These are phyloP conservation scores for Lasaia peninsularis DNA, from an alignment of 1,140 invertebrate species.

Conservation along the genomic window DNA sequence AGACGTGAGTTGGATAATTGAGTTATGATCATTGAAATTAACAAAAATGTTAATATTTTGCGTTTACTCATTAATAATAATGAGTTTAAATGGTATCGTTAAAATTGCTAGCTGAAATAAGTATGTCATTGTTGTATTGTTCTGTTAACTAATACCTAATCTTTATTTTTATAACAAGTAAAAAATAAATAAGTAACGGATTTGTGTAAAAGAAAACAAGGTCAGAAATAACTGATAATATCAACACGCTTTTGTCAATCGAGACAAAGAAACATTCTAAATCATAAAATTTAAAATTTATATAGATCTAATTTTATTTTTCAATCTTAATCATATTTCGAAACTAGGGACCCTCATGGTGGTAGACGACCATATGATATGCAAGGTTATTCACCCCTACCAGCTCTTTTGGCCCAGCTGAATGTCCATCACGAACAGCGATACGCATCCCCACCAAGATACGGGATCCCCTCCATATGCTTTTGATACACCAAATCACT, in stretches of 20 bases:
- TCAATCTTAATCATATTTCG: slow-evolving; percentile 37
- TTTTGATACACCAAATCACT: slow-evolving; percentile 68
- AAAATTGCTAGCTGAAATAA: too few species aligned
- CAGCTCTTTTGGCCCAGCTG: slow-evolving; percentile 61
- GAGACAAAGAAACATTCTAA: slow-evolving; percentile 46
- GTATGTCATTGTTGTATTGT: too few species aligned
- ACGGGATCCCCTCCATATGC: slow-evolving; percentile 74
- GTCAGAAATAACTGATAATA: slow-evolving; percentile 15
- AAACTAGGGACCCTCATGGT: slow-evolving; percentile 28
- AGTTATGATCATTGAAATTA: slow-evolving; percentile 26
- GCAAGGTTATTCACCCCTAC: slow-evolving; percentile 75
- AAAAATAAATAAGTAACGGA: neutral
- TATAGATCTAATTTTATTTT: slow-evolving; percentile 7
- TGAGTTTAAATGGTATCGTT: too few species aligned
- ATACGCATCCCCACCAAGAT: slow-evolving; percentile 75
- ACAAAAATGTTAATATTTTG: slow-evolving; percentile 4
- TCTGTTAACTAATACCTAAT: too few species aligned
- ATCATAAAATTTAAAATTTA: neutral
- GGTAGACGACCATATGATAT: slow-evolving; percentile 45
- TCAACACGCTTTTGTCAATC: slow-evolving; percentile 6
- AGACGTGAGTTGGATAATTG: slow-evolving; percentile 52
- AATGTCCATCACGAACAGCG: slow-evolving; percentile 63
- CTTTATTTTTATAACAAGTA: too few species aligned
- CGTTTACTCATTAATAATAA: neutral
- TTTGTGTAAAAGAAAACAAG: slow-evolving; percentile 21